These are phyloP conservation scores for Rallus crepitans DNA, from an alignment of 2,797 vertebrate genomes.

Conservation along the genomic window DNA sequence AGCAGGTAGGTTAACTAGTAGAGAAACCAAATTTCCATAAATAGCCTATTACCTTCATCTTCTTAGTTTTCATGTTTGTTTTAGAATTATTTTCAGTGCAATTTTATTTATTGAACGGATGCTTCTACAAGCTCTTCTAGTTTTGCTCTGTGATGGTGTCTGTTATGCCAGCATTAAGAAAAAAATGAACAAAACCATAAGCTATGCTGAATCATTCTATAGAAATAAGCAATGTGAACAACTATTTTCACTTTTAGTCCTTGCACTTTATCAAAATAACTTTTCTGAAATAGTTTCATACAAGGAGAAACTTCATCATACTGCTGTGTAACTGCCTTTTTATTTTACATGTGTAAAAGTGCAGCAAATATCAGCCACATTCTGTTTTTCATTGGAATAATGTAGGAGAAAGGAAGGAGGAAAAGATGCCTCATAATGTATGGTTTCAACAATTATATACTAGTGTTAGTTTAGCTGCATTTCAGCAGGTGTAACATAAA, in stretches of 20 bases:
- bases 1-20: conserved; percentile 84
- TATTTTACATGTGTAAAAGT: background rate
- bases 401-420: background rate
- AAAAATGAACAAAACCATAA: background rate
- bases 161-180: background rate
- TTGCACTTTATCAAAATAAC: background rate
- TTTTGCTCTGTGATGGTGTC: background rate
- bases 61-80: too few relatives aligned
- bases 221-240: background rate
- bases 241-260: background rate
- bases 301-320: background rate
- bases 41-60: background rate
- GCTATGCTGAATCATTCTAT: background rate
- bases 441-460: background rate
- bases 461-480: background rate
- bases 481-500: background rate
- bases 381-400: background rate
- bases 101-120: background rate
- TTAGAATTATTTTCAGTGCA: background rate
- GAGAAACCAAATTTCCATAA: background rate
- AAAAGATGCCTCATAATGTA: background rate
- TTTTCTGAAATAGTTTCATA: background rate
- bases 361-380: background rate
- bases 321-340: background rate
- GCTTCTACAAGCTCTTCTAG: background rate